Evolutionary conservation across 1,140 invertebrate species (phyloP), one percentile per base, ranked within the genome.

Genomic region (Dendrolimus punctatus): DNA sequence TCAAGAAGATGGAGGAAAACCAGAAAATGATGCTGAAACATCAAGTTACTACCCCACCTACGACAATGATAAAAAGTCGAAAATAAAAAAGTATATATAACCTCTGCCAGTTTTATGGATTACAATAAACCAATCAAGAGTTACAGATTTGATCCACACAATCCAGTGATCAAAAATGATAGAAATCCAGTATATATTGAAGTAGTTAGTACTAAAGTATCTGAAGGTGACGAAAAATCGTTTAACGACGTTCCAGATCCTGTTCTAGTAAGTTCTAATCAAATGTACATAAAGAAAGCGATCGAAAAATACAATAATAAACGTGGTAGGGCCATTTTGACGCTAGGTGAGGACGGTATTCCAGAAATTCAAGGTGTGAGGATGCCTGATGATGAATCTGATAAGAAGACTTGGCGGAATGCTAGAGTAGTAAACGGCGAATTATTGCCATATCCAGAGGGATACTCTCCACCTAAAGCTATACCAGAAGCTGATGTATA

Each of bases 391-490:
- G 93, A 95, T 52, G 93, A 94, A 46, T 91, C 91, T 46, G 95
- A 96, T 66, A 92, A 92, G 53, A 92, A 94, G 68, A 92, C 91
- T 2, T 96, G 94, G 94, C 89, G 95, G 48, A 96, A 96, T 80
- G 95, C 95, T 0, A 85, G 95, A 55, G 94, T 96, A 2, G 94
- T 96, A 37, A 95, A 96, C 65, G 93, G 93, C 45, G 90, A 93
- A 74, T 70, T 96, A 52, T 80, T 94, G 37, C 91, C 92, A 46
- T 92, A 92, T 66, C 91, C 91, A 46, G 88, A 90, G 62, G 91
- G 91, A 8, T 92, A 92, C 57, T 89, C 87, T 68, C 91, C 91
- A 57, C 88, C 90, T 7, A 88, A 88, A 55, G 91, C 88, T 42
- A 84, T 89, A 40, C 87, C 89, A 6, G 78, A 90, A 58, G 87